Evolutionary conservation across 2,888 invertebrate species (phyloP), one percentile per base, ranked within the genome.

Genomic region (Apodemia hepburni): DNA sequence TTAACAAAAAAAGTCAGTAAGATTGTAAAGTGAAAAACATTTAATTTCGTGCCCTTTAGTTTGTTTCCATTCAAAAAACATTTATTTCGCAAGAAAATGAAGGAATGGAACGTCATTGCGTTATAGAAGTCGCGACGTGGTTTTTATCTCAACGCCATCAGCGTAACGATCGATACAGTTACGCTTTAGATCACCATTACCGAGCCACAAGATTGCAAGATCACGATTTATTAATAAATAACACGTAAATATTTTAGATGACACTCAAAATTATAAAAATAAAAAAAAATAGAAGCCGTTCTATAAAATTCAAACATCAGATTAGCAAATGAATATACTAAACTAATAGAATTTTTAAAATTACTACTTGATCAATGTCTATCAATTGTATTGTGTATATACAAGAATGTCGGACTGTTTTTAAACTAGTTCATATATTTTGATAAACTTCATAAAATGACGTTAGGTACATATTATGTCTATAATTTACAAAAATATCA

Each of bases 81-180:
- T 29, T 57, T 57, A 57, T 57, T 57, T 57, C 54, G 54, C 54
- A 57, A 57, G 54, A 57, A 57, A 57, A 57, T 27, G 54, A 27
- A 57, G 54, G 22, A 57, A 57, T 57, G 54, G 54, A 57, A 27
- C 54, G 54, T 27, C 27, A 57, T 57, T 57, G 54, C 54, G 54
- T 29, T 57, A 57, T 57, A 57, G 54, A 27, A 57, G 54, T 57
- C 54, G 54, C 29, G 54, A 29, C 54, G 54, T 27, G 15, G 54
- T 57, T 57, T 57, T 57, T 57, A 57, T 57, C 27, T 27, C 54
- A 27, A 27, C 29, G 54, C 54, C 54, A 57, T 57, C 54, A 57
- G 54, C 54, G 54, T 57, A 57, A 57, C 54, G 54, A 57, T 57
- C 54, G 54, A 27, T 57, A 57, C 54, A 57, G 54, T 57, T 57